Percentiles rank a stretch among this genome's conserved stretches.
These are phyloP conservation scores for Danionella dracula DNA, from an alignment of 2,797 vertebrate species.

Conservation along the genomic window DNA sequence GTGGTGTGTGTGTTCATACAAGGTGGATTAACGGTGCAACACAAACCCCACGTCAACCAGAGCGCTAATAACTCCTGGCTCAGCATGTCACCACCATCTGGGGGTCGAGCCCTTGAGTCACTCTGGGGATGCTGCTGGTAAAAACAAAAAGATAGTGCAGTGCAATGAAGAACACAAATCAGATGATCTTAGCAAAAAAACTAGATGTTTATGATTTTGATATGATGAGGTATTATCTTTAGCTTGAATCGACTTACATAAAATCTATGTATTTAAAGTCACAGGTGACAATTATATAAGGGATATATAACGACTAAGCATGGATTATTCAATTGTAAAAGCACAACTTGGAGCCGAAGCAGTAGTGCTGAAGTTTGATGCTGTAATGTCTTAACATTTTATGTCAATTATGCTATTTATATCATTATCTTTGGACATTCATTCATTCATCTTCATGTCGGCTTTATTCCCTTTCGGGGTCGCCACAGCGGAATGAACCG, in stretches of 20 bases:
- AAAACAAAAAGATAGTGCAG: not conserved
- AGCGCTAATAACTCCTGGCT: constrained; percentile 25
- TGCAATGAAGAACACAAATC: not conserved
- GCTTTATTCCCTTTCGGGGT: too few species aligned
- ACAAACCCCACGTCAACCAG: constrained; percentile 7
- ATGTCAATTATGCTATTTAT: too few species aligned
- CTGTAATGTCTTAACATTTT: too few species aligned
- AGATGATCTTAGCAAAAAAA: too few species aligned
- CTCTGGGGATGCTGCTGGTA: not conserved
- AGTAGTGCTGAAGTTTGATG: too few species aligned
- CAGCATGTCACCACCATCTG: constrained; percentile 15
- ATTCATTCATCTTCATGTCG: too few species aligned
- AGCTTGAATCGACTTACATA: not conserved
- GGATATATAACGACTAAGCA: too few species aligned
- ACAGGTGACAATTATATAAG: too few species aligned
- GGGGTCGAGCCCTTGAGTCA: not conserved
- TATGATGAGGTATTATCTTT: not conserved
- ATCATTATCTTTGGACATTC: too few species aligned
- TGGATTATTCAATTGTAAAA: too few species aligned
- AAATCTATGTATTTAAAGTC: not conserved
- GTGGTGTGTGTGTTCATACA: not conserved
- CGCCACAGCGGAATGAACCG: too few species aligned
- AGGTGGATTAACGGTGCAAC: constrained; percentile 9
- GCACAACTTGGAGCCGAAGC: too few species aligned
- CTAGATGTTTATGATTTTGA: not conserved